These are phyloP conservation scores for Nipponacmea schrenckii DNA, from an alignment of 2,888 invertebrate genomes.

Conservation along the genomic window DNA sequence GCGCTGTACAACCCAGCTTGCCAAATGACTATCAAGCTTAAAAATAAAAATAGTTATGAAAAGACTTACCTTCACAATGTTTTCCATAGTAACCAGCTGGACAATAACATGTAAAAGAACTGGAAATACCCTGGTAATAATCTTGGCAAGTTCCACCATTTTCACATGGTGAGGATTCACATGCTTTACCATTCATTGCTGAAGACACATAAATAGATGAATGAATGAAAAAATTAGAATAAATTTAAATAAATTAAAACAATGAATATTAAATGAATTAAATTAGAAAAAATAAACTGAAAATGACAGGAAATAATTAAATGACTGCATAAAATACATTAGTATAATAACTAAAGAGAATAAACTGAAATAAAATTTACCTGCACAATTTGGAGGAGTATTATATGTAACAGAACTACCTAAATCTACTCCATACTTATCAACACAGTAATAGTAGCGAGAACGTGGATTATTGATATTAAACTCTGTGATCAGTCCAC, in stretches of 20 bases:
- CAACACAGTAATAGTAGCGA: not conserved
- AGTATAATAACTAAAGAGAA: no score
- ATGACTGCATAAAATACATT: no score
- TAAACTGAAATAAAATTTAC: not conserved
- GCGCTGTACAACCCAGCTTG: no score
- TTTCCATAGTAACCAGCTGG: not conserved
- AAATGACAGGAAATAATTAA: no score
- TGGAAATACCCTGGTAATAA: not conserved
- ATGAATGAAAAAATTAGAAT: no score
- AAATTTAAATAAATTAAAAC: no score
- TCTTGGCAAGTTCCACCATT: not conserved
- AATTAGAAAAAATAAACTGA: no score
- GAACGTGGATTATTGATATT: not conserved
- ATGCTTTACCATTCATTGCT: not conserved
- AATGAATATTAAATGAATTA: no score
- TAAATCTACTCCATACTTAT: not conserved
- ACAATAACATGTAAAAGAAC: not conserved
- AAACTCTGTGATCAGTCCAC: not conserved
- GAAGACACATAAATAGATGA: not conserved
- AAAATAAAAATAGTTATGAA: not conserved
- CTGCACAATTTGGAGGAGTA: not conserved
- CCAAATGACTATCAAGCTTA: no score
- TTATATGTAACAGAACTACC: not conserved
- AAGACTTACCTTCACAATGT: not conserved
- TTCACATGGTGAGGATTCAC: not conserved